Base-by-base conservation (phyloP, 1,140 invertebrate genomes). In the Drosophila pectinifera region DNA sequence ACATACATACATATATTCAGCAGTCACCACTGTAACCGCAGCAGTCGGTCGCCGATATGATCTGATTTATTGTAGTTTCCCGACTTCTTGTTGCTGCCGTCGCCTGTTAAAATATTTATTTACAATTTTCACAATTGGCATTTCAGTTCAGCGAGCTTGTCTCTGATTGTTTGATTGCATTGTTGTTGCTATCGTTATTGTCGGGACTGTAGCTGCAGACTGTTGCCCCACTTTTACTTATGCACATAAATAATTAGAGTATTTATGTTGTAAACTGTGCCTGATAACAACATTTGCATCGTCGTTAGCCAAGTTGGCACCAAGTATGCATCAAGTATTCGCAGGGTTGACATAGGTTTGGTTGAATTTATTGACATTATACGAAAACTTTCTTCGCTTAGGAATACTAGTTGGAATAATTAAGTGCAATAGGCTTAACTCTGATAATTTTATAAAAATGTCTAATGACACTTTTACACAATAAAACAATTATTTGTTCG, bases 51-150 rank as follows among this genome's bases (percentile, higher is more conserved):
- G 65, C 45, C 68, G 84, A 89, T 89, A 89, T 89, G 84, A 89
- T 89, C 84, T 89, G 85, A 89, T 89, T 89, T 89, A 89, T 84
- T 80, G 73, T 74, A 49, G 80, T 68, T 89, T 84, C 61, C 67
- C 76, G 84, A 56, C 83, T 78, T 70, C 68, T 80, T 89, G 61
- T 76, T 75, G 61, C 75, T 76, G 73, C 58, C 53, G 76, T 80
- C 80, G 68, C 56, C 86, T 89, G 80, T 61, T 80, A 64, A 89
- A 90, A 89, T 89, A 89, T 90, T 89, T 90, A 89, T 90, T 89
- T 80, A 89, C 85, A 80, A 89, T 90, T 89, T 89, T 89, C 85
- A 80, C 83, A 89, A 89, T 84, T 80, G 84, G 39, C 85, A 84
- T 84, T 89, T 80, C 49, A 82, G 74, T 79, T 73, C 56, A 78